A percentile compares a stretch with the other conserved stretches of the same genome.
phyloP scores from a whole-genome alignment of 2,888 invertebrate species.

The Smittia sp. region DNA sequence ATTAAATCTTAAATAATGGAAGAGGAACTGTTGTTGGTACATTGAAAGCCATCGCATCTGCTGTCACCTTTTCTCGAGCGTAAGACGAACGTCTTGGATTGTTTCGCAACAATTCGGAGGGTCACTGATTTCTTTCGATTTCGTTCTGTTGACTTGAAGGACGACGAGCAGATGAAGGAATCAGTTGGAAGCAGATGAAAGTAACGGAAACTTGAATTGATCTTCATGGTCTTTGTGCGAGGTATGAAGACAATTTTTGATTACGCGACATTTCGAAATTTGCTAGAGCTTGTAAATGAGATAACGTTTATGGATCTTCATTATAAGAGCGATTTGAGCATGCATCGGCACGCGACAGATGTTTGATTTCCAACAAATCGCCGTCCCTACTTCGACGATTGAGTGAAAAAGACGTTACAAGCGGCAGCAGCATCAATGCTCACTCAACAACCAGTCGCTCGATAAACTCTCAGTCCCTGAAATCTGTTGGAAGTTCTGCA shows the following conservation, averaged over 20 bases:
- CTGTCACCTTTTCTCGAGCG: conserved; percentile 27
- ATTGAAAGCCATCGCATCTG: conserved; percentile 30
- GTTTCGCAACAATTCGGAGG: conserved; percentile 4
- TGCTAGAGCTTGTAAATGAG: background rate
- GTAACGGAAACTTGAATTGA: conserved; percentile 26
- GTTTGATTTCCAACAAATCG: background rate
- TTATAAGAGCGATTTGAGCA: background rate
- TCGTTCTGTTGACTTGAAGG: background rate
- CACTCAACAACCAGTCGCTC: background rate
- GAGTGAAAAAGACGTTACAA: conserved; percentile 2
- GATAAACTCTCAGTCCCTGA: background rate
- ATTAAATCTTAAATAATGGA: background rate
- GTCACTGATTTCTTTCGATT: background rate
- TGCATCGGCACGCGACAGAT: conserved; percentile 35
- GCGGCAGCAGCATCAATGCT: background rate
- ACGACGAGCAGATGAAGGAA: background rate
- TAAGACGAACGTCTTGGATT: background rate
- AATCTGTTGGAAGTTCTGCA: conserved; percentile 1
- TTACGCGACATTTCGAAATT: background rate
- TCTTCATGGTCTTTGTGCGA: too few species aligned
- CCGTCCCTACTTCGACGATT: background rate
- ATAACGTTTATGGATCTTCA: background rate
- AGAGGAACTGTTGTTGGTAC: background rate
- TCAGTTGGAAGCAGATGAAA: background rate
- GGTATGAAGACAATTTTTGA: background rate